Conservation (phyloP, 2,113 vertebrate genomes). For the Chloroceryle aenea region DNA sequence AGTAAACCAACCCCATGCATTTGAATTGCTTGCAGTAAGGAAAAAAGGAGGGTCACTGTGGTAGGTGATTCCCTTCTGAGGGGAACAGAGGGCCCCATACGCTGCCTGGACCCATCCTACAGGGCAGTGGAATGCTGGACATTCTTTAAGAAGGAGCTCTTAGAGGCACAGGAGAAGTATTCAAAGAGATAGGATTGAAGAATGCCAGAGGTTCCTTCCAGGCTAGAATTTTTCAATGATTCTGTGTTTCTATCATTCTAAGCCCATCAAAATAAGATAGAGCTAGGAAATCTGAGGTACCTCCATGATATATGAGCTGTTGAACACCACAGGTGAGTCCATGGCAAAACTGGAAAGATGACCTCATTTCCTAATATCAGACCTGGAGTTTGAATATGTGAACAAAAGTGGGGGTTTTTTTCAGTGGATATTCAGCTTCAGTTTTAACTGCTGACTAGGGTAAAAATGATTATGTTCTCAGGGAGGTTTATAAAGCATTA, state of each 20-base stretch:
- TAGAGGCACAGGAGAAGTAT: no score
- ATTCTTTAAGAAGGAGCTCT: no score
- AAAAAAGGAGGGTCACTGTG: no score
- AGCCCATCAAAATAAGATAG: background rate
- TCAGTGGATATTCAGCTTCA: background rate
- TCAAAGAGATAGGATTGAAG: background rate
- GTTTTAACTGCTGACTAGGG: background rate
- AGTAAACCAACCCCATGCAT: no score
- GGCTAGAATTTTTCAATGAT: background rate
- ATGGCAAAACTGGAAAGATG: background rate
- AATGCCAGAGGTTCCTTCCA: background rate
- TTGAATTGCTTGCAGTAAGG: no score
- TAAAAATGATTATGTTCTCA: background rate
- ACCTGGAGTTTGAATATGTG: background rate
- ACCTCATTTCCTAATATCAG: background rate
- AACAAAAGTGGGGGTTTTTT: background rate
- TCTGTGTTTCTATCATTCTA: background rate
- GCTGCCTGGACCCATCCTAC: no score
- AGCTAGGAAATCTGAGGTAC: background rate
- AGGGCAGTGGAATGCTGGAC: no score
- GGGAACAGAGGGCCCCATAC: no score
- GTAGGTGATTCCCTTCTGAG: no score
- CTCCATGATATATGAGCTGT: background rate
- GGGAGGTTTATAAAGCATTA: background rate
- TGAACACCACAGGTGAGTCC: background rate